These are phyloP conservation scores for Thomomys bottae DNA, from an alignment of 2,113 vertebrate genomes.

Conservation along the genomic window DNA sequence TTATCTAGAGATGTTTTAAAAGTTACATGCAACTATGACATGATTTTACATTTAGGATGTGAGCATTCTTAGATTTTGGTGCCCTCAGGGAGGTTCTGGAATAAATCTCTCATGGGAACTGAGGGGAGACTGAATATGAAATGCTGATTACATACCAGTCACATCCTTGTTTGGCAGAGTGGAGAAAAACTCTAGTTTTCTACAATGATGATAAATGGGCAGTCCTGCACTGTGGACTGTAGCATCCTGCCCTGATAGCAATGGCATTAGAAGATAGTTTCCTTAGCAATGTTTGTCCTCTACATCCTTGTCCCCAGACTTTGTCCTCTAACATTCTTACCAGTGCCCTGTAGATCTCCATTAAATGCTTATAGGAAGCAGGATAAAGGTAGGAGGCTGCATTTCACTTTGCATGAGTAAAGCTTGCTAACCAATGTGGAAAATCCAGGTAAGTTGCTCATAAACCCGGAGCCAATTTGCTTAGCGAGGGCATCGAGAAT, in stretches of 20 bases:
- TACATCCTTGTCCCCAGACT: not conserved
- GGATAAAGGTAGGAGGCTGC: not conserved
- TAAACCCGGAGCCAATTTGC: not conserved
- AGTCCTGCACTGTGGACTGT: not conserved
- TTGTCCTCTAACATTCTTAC: not conserved
- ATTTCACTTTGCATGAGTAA: not conserved
- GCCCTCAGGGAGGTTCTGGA: not conserved
- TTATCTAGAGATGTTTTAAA: not conserved
- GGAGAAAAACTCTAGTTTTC: not conserved
- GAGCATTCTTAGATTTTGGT: not conserved
- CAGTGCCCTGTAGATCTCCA: not conserved
- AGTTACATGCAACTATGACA: not conserved
- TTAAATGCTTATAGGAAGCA: not conserved
- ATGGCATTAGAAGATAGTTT: not conserved
- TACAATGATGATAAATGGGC: not conserved
- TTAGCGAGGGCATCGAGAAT: not conserved
- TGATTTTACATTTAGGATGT: not conserved
- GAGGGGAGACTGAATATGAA: not conserved
- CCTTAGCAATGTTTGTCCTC: not conserved
- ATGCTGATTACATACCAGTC: not conserved
- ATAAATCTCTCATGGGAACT: not conserved
- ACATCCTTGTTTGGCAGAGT: not conserved
- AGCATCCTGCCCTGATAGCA: too few relatives aligned
- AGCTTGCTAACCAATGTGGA: not conserved
- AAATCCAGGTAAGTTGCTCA: not conserved